These are phyloP conservation scores for Stenchaetothrips biformis DNA, from an alignment of 2,888 invertebrate genomes.

Conservation along the genomic window DNA sequence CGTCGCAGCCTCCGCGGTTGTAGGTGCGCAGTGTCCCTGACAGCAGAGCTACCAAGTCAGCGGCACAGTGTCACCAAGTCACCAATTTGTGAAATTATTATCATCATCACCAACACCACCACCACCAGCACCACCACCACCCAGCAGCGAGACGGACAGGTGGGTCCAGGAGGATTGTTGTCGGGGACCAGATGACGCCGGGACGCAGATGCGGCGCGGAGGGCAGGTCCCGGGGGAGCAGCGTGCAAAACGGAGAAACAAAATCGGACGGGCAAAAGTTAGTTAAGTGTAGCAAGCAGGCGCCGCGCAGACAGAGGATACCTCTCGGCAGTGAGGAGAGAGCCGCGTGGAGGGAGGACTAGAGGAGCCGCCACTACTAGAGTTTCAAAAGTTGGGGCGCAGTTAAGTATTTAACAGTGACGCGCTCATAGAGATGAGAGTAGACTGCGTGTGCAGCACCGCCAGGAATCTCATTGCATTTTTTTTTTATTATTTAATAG, in stretches of 20 bases:
- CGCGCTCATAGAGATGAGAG: too few relatives aligned
- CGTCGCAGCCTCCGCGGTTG: slow-evolving; percentile 88
- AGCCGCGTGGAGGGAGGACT: background rate
- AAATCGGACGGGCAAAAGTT: background rate
- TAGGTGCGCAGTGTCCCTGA: slow-evolving; percentile 86
- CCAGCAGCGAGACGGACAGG: background rate
- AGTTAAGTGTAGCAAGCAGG: background rate
- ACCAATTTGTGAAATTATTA: too few relatives aligned
- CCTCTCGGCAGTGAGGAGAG: background rate
- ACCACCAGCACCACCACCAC: background rate
- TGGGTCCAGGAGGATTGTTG: background rate
- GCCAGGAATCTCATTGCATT: too few relatives aligned
- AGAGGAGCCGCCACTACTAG: too few relatives aligned
- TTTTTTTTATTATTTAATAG: too few relatives aligned
- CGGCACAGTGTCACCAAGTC: too few relatives aligned
- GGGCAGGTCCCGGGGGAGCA: background rate
- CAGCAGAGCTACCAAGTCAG: slow-evolving; percentile 64
- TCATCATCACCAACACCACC: background rate
- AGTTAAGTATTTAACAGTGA: too few relatives aligned
- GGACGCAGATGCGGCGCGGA: background rate
- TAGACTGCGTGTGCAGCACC: too few relatives aligned
- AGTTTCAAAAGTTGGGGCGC: too few relatives aligned
- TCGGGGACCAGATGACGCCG: too few relatives aligned
- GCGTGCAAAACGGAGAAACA: background rate
- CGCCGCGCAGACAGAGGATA: background rate